A percentile compares a stretch with the other conserved stretches of the same genome.
These are phyloP conservation scores for Andrena hattorfiana DNA, from an alignment of 2,888 invertebrate species.

Conservation along the genomic window DNA sequence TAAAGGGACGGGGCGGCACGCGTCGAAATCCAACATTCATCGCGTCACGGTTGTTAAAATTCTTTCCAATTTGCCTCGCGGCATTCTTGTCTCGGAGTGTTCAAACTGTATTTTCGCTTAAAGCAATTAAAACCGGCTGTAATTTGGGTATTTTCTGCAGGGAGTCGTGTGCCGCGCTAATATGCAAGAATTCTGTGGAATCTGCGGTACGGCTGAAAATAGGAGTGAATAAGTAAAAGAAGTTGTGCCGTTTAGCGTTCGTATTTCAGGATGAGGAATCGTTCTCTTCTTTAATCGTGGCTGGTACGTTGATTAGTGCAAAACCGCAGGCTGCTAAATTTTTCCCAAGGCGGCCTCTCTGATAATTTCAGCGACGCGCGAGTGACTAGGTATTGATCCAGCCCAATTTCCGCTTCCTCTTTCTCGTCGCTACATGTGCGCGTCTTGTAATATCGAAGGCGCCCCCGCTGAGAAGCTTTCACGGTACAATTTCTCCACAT, in stretches of 20 bases:
- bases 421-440: conserved; percentile 29
- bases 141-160: conserved; percentile 22
- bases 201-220: background rate
- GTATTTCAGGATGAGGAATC: too few relatives aligned
- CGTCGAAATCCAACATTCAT: conserved; percentile 13
- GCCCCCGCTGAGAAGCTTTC: conserved; percentile 21
- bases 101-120: background rate
- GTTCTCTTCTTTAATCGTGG: too few relatives aligned
- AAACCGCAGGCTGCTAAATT: background rate
- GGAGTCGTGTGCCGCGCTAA: background rate
- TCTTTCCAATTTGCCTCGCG: conserved; percentile 5
- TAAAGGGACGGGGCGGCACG: background rate
- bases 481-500: conserved; percentile 47
- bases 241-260: background rate
- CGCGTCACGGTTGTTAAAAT: background rate
- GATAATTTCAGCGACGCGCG: conserved; percentile 30
- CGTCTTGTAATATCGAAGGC: conserved; percentile 60
- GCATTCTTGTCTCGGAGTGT: background rate
- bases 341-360: background rate
- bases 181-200: background rate
- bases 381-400: conserved; percentile 43
- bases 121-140: conserved; percentile 37
- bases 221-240: background rate
- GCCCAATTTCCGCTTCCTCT: conserved; percentile 58
- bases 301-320: background rate